Conservation (phyloP, 2,797 vertebrate species). For the Pseudochirops cupreus region DNA sequence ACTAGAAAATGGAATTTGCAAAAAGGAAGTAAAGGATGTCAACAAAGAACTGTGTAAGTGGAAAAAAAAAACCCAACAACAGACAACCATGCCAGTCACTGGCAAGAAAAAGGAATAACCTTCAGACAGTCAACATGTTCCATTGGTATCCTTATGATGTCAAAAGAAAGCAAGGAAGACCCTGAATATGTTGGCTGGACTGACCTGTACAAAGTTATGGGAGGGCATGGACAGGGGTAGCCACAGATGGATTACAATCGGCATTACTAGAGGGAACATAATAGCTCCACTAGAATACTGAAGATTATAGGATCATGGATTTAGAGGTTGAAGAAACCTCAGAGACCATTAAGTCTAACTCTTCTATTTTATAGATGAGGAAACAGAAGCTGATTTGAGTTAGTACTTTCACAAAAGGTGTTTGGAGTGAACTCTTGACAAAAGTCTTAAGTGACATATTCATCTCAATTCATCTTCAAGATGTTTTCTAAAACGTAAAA, state of each 20-base stretch:
- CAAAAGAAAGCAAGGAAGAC: not conserved
- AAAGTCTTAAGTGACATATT: not conserved
- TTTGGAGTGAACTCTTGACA: not conserved
- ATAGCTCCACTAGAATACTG: not conserved
- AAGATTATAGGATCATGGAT: not conserved
- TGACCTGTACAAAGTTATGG: not conserved
- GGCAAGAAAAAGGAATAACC: not conserved
- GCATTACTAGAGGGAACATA: not conserved
- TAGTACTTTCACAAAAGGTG: not conserved
- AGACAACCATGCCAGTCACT: not conserved
- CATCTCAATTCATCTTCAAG: not conserved
- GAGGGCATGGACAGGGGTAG: not conserved
- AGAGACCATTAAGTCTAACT: not conserved
- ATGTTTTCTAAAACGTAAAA: not conserved
- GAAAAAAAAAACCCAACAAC: not conserved
- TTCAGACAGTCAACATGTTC: not conserved
- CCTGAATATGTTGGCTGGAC: not conserved
- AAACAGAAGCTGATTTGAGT: not conserved
- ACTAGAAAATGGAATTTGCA: constrained; percentile 11
- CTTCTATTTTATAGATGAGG: not conserved
- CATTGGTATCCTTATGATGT: not conserved
- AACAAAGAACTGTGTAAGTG: not conserved
- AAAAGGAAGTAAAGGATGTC: not conserved
- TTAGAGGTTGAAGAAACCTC: not conserved
- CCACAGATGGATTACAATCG: not conserved